Base-by-base conservation (phyloP, 2,888 invertebrate genomes). In the Cyclophora albipunctata region DNA sequence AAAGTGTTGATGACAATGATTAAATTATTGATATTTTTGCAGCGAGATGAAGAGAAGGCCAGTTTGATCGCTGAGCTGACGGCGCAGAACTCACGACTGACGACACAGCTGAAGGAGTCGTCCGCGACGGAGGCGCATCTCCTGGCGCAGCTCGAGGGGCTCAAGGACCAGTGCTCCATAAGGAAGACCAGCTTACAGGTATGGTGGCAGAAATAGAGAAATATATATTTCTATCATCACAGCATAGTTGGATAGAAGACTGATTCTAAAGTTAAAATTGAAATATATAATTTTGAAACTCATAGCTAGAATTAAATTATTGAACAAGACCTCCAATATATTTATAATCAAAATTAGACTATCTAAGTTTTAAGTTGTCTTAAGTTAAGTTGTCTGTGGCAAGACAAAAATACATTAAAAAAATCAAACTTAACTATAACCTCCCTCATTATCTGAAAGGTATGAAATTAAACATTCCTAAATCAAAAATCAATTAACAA, bases 71-170 rank as follows among this genome's bases (percentile, higher is more conserved):
- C 93, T 48, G 94, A 98, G 83, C 90, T 98, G 57, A 95, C 95
- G 35, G 95, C 96, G 55, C 98, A 98, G 84, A 98, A 98, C 81
- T 93, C 94, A 51, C 89, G 96, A 57, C 91, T 98, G 46, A 95
- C 96, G 5, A 91, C 91, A 48, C 96, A 97, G 81, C 91, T 98
- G 51, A 94, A 95, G 78, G 95, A 96, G 81, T 95, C 95, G 3
- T 92, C 94, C 46, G 91, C 92, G 57, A 91, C 92, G 46, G 97
- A 97, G 82, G 93, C 94, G 51, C 93, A 94, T 69, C 90, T 98
- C 50, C 90, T 93, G 58, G 90, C 92, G 49, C 96, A 98, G 84
- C 90, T 98, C 40, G 94, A 95, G 64, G 91, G 92, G 42, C 88
- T 97, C 42, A 92, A 94, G 67, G 96, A 97, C 76, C 96, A 97